Conservation (phyloP, 2,113 vertebrate species). For the Lepidiolamprologus cunningtoni region DNA sequence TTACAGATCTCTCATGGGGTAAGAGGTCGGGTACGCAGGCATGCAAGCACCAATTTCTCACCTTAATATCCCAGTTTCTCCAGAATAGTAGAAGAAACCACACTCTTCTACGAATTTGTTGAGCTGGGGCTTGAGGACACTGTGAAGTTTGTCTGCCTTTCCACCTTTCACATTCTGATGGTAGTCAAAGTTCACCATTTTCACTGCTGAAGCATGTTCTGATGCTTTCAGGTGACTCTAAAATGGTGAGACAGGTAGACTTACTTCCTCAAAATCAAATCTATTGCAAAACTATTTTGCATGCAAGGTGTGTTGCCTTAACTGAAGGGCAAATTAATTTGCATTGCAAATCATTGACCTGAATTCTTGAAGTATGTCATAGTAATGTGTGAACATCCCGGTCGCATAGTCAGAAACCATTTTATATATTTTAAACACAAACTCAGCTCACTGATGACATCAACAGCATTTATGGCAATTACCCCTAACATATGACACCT, state of each 20-base stretch:
- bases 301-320: not conserved
- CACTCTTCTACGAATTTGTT: conserved; percentile 86
- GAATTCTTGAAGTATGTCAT: not conserved
- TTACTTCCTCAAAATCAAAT: not conserved
- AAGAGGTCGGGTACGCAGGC: fast-evolving
- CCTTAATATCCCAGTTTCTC: conserved; percentile 84
- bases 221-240: conserved; percentile 97
- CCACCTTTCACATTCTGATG: conserved; percentile 97
- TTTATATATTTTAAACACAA: not conserved
- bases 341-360: not conserved
- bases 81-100: conserved; percentile 87
- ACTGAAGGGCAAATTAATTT: not conserved
- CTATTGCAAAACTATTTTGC: not conserved
- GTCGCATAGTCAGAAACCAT: not conserved
- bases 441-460: not conserved
- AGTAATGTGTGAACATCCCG: not conserved
- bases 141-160: conserved; percentile 88
- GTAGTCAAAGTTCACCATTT: conserved; percentile 98
- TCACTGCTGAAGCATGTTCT: conserved; percentile 80
- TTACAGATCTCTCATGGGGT: not conserved
- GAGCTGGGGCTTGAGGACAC: conserved; percentile 86
- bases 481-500: not conserved
- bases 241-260: not conserved
- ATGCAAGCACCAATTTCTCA: conserved; percentile 22
- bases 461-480: not conserved